These are phyloP conservation scores for Parazoanthus darwini DNA, from an alignment of 92 coral and sea anemone genomes.

Conservation along the genomic window DNA sequence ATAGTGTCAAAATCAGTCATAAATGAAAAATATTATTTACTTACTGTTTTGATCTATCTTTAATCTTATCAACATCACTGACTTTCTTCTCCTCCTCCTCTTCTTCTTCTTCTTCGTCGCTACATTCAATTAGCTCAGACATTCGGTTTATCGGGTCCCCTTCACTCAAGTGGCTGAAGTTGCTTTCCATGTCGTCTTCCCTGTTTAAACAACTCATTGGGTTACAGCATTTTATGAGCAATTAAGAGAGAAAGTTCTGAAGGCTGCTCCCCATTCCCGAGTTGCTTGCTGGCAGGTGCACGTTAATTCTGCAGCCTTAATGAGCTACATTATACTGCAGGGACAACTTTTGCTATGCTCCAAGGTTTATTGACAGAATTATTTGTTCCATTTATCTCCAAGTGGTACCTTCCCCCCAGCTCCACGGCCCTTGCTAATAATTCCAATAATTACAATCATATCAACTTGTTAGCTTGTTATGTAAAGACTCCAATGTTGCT, in stretches of 20 bases:
- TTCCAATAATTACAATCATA: no score
- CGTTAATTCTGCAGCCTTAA: no score
- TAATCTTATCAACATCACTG: slow-evolving; percentile 46
- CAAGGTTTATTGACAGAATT: no score
- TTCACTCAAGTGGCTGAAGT: slow-evolving; percentile 96
- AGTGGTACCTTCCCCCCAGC: no score
- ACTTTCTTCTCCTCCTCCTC: slow-evolving; percentile 60
- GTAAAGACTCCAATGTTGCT: no score
- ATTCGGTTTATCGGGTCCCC: slow-evolving; percentile 81
- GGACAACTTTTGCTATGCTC: no score
- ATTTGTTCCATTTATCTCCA: no score
- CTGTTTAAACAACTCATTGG: slow-evolving; percentile 33
- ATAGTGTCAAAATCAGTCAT: background rate
- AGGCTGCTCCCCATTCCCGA: background rate
- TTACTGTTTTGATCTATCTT: slow-evolving; percentile 78
- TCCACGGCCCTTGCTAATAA: no score
- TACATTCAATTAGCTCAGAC: slow-evolving; percentile 83
- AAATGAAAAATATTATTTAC: slow-evolving; percentile 13
- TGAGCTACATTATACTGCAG: no score
- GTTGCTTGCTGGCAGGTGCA: background rate
- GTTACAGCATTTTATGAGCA: no score
- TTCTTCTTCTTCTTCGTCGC: slow-evolving; percentile 81
- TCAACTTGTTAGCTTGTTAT: no score
- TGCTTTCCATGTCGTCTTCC: slow-evolving; percentile 99
- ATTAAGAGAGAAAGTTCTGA: no score